Evolutionary conservation across 2,888 invertebrate genomes (phyloP), one percentile per base, ranked within the genome.

Genomic region (Mallateleia sp.): DNA sequence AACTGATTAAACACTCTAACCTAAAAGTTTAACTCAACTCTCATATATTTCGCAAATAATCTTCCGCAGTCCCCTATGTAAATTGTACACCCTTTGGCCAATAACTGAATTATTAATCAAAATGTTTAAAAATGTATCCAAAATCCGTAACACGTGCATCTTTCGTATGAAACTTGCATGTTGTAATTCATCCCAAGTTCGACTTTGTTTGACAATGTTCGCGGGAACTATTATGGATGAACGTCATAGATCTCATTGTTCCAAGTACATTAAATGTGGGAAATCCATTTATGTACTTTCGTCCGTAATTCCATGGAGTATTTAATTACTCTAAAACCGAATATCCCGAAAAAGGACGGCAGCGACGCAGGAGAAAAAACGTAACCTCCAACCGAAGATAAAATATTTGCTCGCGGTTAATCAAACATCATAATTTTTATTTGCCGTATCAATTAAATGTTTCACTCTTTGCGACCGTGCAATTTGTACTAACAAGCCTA

Each of bases 371-470:
- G 25, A 45, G 25, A 38, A 32, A 50, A 32, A 45, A 50, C 18
- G 50, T 32, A 47, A 66, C 28, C 32, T 28, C 1, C 15, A 32
- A 15, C 42, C 24, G 20, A 9, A 50, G 58, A 47, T 72, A 60
- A 72, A 72, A 72, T 60, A 47, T 72, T 72, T 72, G 34, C 72
- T 50, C 22, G 47, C 28, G 58, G 47, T 72, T 72, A 72, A 60
- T 72, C 72, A 47, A 34, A 34, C 60, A 34, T 32, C 60, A 47
- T 32, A 22, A 45, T 71, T 71, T 60, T 60, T 72, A 72, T 47
- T 72, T 60, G 72, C 47, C 22, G 45, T 71, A 71, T 71, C 71
- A 52, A 71, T 71, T 71, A 71, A 71, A 45, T 58, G 45, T 45
- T 28, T 14, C 20, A 15, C 45, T 28, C n/a, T n/a, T n/a, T n/a